Percentiles rank a stretch among this genome's conserved stretches.
phyloP scores from a whole-genome alignment of 1,140 invertebrate species.

The Anastatus disparis region DNA sequence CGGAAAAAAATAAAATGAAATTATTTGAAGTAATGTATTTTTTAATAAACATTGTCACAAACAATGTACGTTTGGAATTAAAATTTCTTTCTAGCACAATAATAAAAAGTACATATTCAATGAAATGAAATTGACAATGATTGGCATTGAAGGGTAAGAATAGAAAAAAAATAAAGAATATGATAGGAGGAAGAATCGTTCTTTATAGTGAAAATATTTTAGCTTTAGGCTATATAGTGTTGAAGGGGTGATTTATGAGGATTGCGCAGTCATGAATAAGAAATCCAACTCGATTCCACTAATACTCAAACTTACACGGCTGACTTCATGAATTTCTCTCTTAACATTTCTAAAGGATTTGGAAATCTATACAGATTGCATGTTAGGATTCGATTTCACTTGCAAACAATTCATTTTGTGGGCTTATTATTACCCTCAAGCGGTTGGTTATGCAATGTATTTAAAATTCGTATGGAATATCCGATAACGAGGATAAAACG shows the following conservation, averaged over 20 bases:
- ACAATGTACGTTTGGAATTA: too few species aligned
- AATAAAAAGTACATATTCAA: background rate
- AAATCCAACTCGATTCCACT: background rate
- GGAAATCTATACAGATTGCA: constrained; percentile 10
- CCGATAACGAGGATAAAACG: constrained; percentile 2
- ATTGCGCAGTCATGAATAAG: constrained; percentile 27
- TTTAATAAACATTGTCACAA: too few species aligned
- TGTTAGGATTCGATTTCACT: constrained; percentile 36
- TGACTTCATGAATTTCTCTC: constrained; percentile 6
- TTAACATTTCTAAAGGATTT: background rate
- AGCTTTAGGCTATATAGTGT: constrained; percentile 5
- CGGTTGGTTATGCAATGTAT: background rate
- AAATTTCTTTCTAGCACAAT: too few species aligned
- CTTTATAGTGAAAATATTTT: background rate
- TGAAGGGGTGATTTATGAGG: constrained; percentile 21
- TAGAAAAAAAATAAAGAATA: background rate
- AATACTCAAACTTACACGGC: constrained; percentile 2
- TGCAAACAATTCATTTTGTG: constrained; percentile 31
- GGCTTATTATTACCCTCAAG: constrained; percentile 22
- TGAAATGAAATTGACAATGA: background rate
- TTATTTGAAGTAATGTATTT: too few species aligned
- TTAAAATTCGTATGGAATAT: constrained; percentile 11
- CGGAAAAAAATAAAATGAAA: too few species aligned
- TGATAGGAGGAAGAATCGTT: background rate
- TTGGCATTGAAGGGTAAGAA: background rate